Evolutionary conservation across 1,140 invertebrate genomes (phyloP), one percentile per base, ranked within the genome.

Genomic region (Calephelis virginiensis): DNA sequence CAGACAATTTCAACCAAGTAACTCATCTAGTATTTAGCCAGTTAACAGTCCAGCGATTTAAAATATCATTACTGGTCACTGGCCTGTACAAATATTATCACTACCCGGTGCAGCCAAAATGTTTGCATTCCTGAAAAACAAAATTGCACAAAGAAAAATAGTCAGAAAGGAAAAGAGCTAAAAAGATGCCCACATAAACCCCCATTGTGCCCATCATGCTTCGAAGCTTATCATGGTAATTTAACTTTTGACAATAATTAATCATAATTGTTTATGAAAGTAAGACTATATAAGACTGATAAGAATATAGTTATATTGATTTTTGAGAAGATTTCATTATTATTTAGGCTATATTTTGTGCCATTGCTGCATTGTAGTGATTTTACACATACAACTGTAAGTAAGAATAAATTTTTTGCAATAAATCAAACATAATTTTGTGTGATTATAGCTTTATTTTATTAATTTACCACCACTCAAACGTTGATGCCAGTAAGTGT

Each of bases 1-100:
- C 62, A 68, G 67, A 38, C 61, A 53, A 60, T 68, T 68, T 53
- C 61, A 49, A 60, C 49, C 50, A 17, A n/a, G n/a, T n/a, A n/a
- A n/a, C n/a, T n/a, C n/a, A n/a, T n/a, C n/a, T n/a, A n/a, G n/a
- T n/a, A n/a, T n/a, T n/a, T n/a, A n/a, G n/a, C n/a, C n/a, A n/a
- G n/a, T n/a, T n/a, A n/a, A n/a, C n/a, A n/a, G n/a, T n/a, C n/a
- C n/a, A n/a, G n/a, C n/a, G n/a, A n/a, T n/a, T n/a, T n/a, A n/a
- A n/a, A n/a, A n/a, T n/a, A n/a, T n/a, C n/a, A n/a, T n/a, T n/a
- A n/a, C n/a, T n/a, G n/a, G n/a, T n/a, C n/a, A n/a, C n/a, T n/a
- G n/a, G n/a, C n/a, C n/a, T n/a, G n/a, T n/a, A n/a, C n/a, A n/a
- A n/a, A n/a, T n/a, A n/a, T n/a, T n/a, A n/a, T n/a, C n/a, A n/a